A percentile compares a stretch with the other conserved stretches of the same genome.
These are phyloP conservation scores for Ctenodactylus gundi DNA, from an alignment of 2,113 vertebrate species.

Conservation along the genomic window DNA sequence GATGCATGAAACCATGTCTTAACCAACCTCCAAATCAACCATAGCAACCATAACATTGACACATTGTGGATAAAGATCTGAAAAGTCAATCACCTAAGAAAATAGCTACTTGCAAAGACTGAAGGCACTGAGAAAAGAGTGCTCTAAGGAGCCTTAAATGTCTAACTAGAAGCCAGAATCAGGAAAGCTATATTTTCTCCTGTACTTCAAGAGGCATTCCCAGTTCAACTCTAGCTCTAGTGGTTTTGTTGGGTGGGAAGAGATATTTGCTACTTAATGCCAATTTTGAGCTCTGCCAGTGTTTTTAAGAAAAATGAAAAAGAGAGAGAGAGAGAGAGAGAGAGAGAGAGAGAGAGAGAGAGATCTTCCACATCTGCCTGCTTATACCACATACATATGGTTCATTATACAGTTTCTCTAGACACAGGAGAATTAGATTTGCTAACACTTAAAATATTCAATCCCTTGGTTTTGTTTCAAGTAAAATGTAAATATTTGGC, in stretches of 20 bases:
- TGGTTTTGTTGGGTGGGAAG: not conserved
- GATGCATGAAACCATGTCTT: not conserved
- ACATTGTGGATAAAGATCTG: not conserved
- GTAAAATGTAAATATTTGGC: conserved; percentile 71
- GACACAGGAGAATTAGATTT: conserved; percentile 69
- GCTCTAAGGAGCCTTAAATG: not conserved
- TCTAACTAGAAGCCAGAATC: not conserved
- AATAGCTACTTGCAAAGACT: not conserved
- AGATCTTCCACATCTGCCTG: conserved; percentile 58
- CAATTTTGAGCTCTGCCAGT: conserved; percentile 32
- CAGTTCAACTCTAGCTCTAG: not conserved
- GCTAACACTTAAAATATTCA: conserved; percentile 74
- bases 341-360: not conserved
- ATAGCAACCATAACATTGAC: not conserved
- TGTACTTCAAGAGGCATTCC: not conserved
- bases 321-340: not conserved
- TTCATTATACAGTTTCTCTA: conserved; percentile 62
- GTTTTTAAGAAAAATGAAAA: conserved; percentile 29
- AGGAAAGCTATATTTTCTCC: not conserved
- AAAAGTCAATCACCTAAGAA: conserved; percentile 9
- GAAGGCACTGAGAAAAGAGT: not conserved
- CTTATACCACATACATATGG: conserved; percentile 60
- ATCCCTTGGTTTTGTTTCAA: conserved; percentile 65
- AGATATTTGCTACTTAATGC: conserved; percentile 28
- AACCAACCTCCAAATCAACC: not conserved